Percentiles rank a stretch among this genome's conserved stretches.
phyloP scores from a whole-genome alignment of 2,797 vertebrate genomes.

The Pogonophryne albipinna region DNA sequence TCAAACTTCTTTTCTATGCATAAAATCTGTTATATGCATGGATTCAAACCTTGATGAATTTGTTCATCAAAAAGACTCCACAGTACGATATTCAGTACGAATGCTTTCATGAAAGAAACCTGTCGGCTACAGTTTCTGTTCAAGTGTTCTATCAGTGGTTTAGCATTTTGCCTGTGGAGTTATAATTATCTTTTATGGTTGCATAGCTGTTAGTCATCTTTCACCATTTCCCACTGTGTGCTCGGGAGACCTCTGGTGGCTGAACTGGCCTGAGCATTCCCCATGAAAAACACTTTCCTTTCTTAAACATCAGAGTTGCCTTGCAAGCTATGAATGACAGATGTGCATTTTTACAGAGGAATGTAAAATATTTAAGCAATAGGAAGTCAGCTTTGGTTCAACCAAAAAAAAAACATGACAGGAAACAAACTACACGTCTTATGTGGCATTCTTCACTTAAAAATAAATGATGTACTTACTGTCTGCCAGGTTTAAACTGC shows the following conservation, averaged over 20 bases:
- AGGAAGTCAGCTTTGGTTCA: slow-evolving; percentile 39
- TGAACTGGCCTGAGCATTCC: slow-evolving; percentile 29
- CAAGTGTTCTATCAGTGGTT: slow-evolving; percentile 16
- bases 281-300: slow-evolving; percentile 1
- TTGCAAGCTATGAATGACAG: slow-evolving; percentile 52
- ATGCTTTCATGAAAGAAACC: not conserved
- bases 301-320: slow-evolving; percentile 47
- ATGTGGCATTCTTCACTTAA: slow-evolving; percentile 27
- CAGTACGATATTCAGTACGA: not conserved
- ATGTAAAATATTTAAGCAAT: slow-evolving; percentile 74
- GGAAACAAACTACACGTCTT: slow-evolving; percentile 38
- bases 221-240: slow-evolving; percentile 9
- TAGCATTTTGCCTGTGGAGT: slow-evolving; percentile 15
- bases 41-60: slow-evolving; percentile 25
- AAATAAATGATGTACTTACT: not conserved
- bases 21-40: slow-evolving; percentile 27
- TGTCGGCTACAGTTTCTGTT: slow-evolving; percentile 24
- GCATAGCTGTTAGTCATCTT: slow-evolving; percentile 11
- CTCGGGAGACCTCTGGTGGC: slow-evolving; percentile 74
- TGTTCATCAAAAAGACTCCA: slow-evolving; percentile 21
- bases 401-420: slow-evolving; percentile 49
- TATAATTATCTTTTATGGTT: not conserved
- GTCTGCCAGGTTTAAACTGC: slow-evolving; percentile 28
- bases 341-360: slow-evolving; percentile 48
- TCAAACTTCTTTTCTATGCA: slow-evolving; percentile 15